Percentiles rank a stretch among this genome's conserved stretches.
phyloP scores from a whole-genome alignment of 2,113 vertebrate species.

The Spea bombifrons region DNA sequence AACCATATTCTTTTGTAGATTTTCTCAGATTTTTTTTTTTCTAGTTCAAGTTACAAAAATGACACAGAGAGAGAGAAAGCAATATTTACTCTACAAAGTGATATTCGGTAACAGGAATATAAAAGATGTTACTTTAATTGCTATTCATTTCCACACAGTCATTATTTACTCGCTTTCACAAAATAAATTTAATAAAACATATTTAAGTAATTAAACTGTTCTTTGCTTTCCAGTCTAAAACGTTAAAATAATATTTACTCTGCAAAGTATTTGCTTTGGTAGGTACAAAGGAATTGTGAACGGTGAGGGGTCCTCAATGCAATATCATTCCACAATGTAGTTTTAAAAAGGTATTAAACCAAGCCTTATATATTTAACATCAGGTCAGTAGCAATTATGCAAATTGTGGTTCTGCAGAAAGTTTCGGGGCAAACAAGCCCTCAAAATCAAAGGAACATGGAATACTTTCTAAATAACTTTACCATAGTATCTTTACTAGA shows the following conservation, averaged over 20 bases:
- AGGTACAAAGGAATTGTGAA: no score
- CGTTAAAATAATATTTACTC: no score
- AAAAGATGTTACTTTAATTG: no score
- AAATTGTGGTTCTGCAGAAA: constrained; percentile 8
- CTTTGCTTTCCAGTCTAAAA: no score
- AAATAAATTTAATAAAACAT: no score
- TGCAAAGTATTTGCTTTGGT: no score
- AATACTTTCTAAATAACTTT: constrained; percentile 39
- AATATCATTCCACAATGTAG: no score
- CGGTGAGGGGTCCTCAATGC: no score
- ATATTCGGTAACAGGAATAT: not conserved
- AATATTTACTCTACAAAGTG: constrained; percentile 56
- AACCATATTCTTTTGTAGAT: constrained; percentile 62
- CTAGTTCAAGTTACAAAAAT: constrained; percentile 62
- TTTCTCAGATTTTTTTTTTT: constrained; percentile 55
- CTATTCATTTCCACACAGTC: no score
- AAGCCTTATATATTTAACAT: not conserved
- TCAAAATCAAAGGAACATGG: constrained; percentile 29
- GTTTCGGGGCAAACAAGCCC: not conserved
- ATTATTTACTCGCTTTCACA: no score
- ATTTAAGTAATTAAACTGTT: no score
- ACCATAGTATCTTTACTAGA: constrained; percentile 39
- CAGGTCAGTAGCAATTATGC: not conserved
- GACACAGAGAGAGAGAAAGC: constrained; percentile 53
- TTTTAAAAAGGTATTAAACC: no score